Evolutionary conservation across 64 coral and sea anemone species (phyloP), one percentile per base, ranked within the genome.

Genomic region (Hydrozoanthus tunicans): DNA sequence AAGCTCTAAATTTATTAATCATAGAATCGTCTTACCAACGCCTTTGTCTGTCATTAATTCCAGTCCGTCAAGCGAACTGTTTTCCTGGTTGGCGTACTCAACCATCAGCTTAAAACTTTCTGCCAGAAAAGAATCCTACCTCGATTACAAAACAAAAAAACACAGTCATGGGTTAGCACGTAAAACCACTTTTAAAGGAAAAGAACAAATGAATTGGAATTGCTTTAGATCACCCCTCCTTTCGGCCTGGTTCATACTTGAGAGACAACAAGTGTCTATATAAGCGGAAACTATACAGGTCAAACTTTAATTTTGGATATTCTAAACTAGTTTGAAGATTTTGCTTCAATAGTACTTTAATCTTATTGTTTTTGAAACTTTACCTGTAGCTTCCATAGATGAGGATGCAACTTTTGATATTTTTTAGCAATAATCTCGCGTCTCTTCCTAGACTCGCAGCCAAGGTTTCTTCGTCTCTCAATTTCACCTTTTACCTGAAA

Each of bases 341-440:
- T 56, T 73, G 14, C 27, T 27, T 10, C 14, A 14, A 6, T 17
- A 27, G 20, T 77, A 51, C 4, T 77, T 77, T 77, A 10, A 52
- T 77, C 53, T 43, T 77, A 43, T 52, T 52, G 11, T 43, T 11
- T 52, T 55, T 52, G 5, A 5, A 65, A 66, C 51, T 70, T 83
- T 83, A 98, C 96, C 91, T 98, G 66, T 58, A 98, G 75, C 4
- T 72, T 85, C 63, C 93, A 98, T 13, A 95, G 53, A 60, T 93
- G 75, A 61, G 94, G 94, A 90, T 98, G 89, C 7, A 93, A 61
- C 72, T 90, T 91, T 51, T 64, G 83, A 65, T 95, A 98, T 72
- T 91, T 71, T n/a, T 77, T 58, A 7, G 51, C 53, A 92, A 98
- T 93, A 61, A 89, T 15, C 59, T 58, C 58, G 64, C 65, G 93